Evolutionary conservation across 2,888 invertebrate genomes (phyloP), one percentile per base, ranked within the genome.

Genomic region (Esperia sulphurella): DNA sequence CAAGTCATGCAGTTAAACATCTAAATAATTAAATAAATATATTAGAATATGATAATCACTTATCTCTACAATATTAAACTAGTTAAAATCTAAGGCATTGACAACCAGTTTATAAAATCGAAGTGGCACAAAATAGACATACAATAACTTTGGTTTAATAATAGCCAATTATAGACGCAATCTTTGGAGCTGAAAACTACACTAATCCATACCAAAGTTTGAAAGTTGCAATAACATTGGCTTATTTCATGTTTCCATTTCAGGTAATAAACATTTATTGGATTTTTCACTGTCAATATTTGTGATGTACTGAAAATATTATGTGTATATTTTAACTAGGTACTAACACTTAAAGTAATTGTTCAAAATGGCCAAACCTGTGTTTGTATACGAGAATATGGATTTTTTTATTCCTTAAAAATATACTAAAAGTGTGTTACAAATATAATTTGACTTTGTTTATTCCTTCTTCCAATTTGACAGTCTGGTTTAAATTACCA

Each of bases 1-100:
- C 77, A 81, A 85, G 73, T 82, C 84, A 86, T 86, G 85, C 84
- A 83, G 65, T 79, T 83, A 80, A 73, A 81, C 71, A 75, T 80
- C 75, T 78, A 72, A 75, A 71, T 75, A 67, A 74, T 77, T 83
- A 80, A 82, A 82, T 84, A 83, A 81, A 83, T 82, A 84, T 82
- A 79, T 78, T 85, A 82, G 73, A 70, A 74, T 82, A 80, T 74
- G 61, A 76, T 75, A 75, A 79, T 78, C 75, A 69, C 67, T 71
- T 78, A 78, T 56, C 65, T 66, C 72, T 79, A 82, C 65, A 68
- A 68, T n/a, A n/a, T 72, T 67, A 76, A 75, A 72, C 62, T 76
- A 77, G 68, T 71, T 71, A 76, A 78, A 69, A 72, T 66, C 61
- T 74, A 69, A 71, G 68, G 69, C 75, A 75, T 71, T 71, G 71